These are phyloP conservation scores for Verasper variegatus DNA, from an alignment of 2,113 vertebrate genomes.

Conservation along the genomic window DNA sequence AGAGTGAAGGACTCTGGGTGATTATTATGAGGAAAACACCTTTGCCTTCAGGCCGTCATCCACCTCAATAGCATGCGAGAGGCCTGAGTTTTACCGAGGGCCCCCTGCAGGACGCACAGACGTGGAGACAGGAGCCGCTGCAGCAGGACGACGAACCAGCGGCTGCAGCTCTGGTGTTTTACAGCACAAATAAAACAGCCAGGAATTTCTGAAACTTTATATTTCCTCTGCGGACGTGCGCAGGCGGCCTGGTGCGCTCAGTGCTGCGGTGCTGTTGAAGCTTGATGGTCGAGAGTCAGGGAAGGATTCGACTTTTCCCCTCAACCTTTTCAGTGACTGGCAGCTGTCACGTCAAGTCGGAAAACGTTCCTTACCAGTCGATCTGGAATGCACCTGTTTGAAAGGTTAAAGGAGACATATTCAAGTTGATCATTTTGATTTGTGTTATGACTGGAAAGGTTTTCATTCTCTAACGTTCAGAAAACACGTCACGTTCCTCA, in stretches of 20 bases:
- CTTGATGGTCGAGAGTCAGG: not conserved
- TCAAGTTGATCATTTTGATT: no score
- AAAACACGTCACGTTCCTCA: no score
- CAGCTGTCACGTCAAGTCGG: no score
- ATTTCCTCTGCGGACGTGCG: not conserved
- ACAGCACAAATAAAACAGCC: slow-evolving; percentile 9
- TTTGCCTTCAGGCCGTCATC: slow-evolving; percentile 51
- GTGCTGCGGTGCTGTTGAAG: not conserved
- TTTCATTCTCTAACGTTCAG: no score
- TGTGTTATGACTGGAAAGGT: no score
- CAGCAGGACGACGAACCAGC: not conserved
- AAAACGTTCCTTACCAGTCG: no score
- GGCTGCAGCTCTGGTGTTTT: slow-evolving; percentile 6
- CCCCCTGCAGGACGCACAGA: slow-evolving; percentile 5
- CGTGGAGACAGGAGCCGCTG: not conserved
- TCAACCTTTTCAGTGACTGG: no score
- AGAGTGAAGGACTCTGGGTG: slow-evolving; percentile 38
- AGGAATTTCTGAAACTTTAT: slow-evolving; percentile 5
- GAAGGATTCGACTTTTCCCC: no score
- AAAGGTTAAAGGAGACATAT: no score
- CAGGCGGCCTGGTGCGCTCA: not conserved
- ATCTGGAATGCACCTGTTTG: no score
- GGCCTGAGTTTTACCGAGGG: slow-evolving; percentile 9
- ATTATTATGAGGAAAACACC: slow-evolving; percentile 54
- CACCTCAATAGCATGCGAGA: slow-evolving; percentile 29